These are phyloP conservation scores for Hemiprocne comata DNA, from an alignment of 2,113 vertebrate species.

Conservation along the genomic window DNA sequence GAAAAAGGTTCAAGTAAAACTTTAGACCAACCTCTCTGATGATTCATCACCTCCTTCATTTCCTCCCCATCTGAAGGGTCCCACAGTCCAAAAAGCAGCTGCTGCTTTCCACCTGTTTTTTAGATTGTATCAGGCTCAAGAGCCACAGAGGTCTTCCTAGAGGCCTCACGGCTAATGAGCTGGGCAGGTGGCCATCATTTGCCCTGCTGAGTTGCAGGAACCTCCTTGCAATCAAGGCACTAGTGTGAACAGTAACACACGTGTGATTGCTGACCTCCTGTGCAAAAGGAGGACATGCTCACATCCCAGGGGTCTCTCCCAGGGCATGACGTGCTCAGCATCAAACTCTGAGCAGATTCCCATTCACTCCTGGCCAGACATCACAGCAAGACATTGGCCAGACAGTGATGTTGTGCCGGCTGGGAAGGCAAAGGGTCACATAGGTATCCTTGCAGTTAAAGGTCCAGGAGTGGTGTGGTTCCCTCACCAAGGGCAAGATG, in stretches of 20 bases:
- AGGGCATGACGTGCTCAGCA: background rate
- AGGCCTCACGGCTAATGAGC: background rate
- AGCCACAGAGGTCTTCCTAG: background rate
- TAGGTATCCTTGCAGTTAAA: background rate
- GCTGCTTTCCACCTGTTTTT: accelerated
- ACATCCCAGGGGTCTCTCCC: background rate
- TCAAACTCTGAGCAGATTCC: background rate
- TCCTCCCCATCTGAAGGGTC: background rate
- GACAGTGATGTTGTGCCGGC: background rate
- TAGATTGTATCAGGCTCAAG: background rate
- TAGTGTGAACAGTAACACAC: background rate
- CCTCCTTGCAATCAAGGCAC: background rate
- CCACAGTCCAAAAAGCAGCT: accelerated
- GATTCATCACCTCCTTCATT: background rate
- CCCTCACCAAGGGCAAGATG: background rate
- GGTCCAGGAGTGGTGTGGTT: background rate
- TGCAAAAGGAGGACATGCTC: accelerated
- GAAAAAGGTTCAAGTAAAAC: background rate
- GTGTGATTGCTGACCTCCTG: background rate
- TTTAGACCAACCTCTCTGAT: background rate
- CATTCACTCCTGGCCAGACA: background rate
- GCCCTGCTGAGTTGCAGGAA: background rate
- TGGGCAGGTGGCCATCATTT: background rate
- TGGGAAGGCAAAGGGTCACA: background rate
- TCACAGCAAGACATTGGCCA: background rate